Evolutionary conservation across 2,113 vertebrate genomes (phyloP), one percentile per base, ranked within the genome.

Genomic region (Sinocyclocheilus rhinocerous): DNA sequence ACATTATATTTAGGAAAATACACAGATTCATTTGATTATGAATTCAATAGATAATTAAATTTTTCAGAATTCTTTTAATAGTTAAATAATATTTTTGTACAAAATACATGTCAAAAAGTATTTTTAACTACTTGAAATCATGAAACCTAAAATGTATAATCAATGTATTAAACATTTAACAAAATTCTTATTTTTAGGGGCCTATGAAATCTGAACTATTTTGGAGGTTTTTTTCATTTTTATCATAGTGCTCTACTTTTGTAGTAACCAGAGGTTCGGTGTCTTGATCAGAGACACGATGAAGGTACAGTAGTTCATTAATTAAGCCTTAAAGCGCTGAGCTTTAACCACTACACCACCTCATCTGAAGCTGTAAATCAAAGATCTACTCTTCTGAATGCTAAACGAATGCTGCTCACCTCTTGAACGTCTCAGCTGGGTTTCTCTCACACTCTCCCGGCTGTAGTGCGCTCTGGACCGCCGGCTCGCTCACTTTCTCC

Each of bases 391-490:
- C 52, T 6, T 18, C 55, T 20, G 6, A 59, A 59, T 22, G 55
- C 42, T 4, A 4, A 55, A 63, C 13, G 45, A 29, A 45, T 26
- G 13, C 9, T 42, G 26, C 88, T 92, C 95, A 99, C 98, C 97
- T 98, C 94, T 99, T 99, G 94, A 99, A 99, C 0, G 97, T 96
- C 95, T 99, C 98, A 0, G 96, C 95, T 29, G 98, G 97, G 92
- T 98, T 98, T 92, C 97, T 96, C 93, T 99, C 98, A 22, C 97
- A 98, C 84, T 99, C 97, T 8, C 97, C 97, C 0, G 96, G 96
- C 81, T 97, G 96, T 90, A 99, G 88, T 15, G 96, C 89, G 88
- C 92, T 96, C 85, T 98, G 97, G 86, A 96, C 93, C 2, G 96
- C 95, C 24, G 97, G 96, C 73, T 99, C 97, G 29, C 95, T 94